Percentiles rank a stretch among this genome's conserved stretches.
Conservation (phyloP, 2,888 invertebrate species). For the Cheilosia soror region DNA sequence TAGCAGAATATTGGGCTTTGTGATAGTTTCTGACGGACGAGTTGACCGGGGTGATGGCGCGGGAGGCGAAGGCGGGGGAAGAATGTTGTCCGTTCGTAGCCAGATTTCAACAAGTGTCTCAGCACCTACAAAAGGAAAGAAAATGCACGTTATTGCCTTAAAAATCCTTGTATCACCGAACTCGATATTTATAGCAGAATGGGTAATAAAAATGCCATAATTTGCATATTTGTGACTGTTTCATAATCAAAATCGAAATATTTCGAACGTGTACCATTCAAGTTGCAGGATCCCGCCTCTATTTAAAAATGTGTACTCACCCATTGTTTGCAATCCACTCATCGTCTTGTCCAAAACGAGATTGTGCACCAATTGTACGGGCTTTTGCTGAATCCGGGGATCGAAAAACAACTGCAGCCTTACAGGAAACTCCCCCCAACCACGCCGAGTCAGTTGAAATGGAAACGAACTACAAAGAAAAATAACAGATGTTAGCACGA, state of each 20-base stretch:
- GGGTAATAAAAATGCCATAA: too few species aligned
- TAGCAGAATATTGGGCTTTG: conserved; percentile 65
- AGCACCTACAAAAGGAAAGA: conserved; percentile 85
- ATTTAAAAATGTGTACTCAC: conserved; percentile 80
- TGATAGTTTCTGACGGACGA: conserved; percentile 38
- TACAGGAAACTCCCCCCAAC: conserved; percentile 97
- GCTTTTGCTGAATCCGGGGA: conserved; percentile 88
- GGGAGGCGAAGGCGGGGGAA: conserved; percentile 33
- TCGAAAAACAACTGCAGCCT: conserved; percentile 91
- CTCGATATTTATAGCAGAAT: too few species aligned
- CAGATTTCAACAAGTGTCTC: conserved; percentile 92
- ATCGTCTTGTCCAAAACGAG: conserved; percentile 92
- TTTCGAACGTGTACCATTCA: too few species aligned
- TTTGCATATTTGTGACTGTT: too few species aligned
- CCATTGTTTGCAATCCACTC: conserved; percentile 93
- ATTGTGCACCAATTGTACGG: conserved; percentile 91
- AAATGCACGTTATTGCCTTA: background rate
- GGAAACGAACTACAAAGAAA: conserved; percentile 87
- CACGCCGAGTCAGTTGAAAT: conserved; percentile 92
- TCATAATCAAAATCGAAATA: too few species aligned
- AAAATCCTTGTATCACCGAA: background rate
- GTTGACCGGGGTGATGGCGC: conserved; percentile 17
- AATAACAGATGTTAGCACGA: background rate
- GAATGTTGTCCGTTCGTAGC: conserved; percentile 84
- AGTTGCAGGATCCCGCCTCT: too few species aligned